A percentile compares a stretch with the other conserved stretches of the same genome.
phyloP scores from a whole-genome alignment of 2,888 invertebrate species.

The Dryobota labecula region DNA sequence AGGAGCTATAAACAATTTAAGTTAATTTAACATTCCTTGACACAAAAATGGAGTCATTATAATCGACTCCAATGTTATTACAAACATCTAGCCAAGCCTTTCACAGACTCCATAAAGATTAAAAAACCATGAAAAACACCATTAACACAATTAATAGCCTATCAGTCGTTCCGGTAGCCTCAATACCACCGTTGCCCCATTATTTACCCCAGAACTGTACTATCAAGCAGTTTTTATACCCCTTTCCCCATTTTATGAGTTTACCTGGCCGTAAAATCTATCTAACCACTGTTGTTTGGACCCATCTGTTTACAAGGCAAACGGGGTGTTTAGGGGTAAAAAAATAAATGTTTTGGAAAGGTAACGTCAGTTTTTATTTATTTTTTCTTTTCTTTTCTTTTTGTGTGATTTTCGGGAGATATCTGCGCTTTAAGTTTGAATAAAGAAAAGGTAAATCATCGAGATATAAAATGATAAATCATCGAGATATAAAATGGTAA shows the following conservation, averaged over 20 bases:
- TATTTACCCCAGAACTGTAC: slow-evolving; percentile 51
- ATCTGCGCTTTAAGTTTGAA: not conserved
- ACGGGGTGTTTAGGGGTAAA: not conserved
- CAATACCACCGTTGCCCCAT: slow-evolving; percentile 40
- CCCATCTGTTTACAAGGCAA: slow-evolving; percentile 31
- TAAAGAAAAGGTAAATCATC: too few species aligned
- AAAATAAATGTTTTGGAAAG: not conserved
- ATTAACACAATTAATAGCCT: slow-evolving; percentile 54
- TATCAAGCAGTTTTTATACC: slow-evolving; percentile 69
- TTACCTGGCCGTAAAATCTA: slow-evolving; percentile 63
- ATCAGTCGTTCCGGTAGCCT: slow-evolving; percentile 32
- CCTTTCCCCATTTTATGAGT: slow-evolving; percentile 68
- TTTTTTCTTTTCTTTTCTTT: too few species aligned
- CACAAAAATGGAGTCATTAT: not conserved
- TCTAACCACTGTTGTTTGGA: slow-evolving; percentile 58
- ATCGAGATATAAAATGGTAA: too few species aligned
- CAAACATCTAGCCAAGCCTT: not conserved
- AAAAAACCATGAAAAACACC: slow-evolving; percentile 36
- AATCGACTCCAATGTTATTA: not conserved
- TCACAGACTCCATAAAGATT: not conserved
- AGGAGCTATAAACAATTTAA: too few species aligned
- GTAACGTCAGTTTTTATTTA: not conserved
- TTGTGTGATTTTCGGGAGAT: not conserved
- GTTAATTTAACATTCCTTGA: too few species aligned
- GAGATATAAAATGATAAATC: too few species aligned